Percentiles rank a stretch among this genome's conserved stretches.
Conservation (phyloP, 64 coral and sea anemone species). For the Porites australiensis region DNA sequence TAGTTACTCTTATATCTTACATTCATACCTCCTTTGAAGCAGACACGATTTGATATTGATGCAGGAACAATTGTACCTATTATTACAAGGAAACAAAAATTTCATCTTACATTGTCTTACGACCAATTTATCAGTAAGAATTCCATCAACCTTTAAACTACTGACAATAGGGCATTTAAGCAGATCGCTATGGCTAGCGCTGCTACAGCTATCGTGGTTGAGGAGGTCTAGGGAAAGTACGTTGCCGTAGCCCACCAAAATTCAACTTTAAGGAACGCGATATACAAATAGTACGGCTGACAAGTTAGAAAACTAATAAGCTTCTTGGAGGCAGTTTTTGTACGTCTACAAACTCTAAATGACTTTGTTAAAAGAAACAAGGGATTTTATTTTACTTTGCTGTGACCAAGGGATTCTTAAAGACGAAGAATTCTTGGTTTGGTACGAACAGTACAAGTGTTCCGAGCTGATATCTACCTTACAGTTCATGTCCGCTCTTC, state of each 20-base stretch:
- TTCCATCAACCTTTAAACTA: no score
- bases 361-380: not conserved
- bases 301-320: not conserved
- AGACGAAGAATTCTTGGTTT: slow-evolving; percentile 22
- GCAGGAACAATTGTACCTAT: no score
- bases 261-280: slow-evolving; percentile 31
- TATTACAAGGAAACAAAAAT: no score
- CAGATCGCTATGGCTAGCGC: slow-evolving; percentile 11
- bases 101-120: no score
- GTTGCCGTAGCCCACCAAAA: slow-evolving; percentile 21
- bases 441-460: not conserved
- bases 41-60: no score
- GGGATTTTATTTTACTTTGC: not conserved
- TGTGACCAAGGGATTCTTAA: not conserved
- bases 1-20: no score
- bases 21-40: no score
- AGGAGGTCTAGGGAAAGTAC: slow-evolving; percentile 19
- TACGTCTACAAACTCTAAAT: not conserved
- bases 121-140: no score
- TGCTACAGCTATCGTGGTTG: slow-evolving; percentile 20
- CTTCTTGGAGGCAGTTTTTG: not conserved
- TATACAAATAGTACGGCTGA: not conserved
- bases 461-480: not conserved
- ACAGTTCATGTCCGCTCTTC: not conserved
- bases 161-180: slow-evolving; percentile 33